A percentile compares a stretch with the other conserved stretches of the same genome.
phyloP scores from a whole-genome alignment of 2,888 invertebrate genomes.

The Gastrophysa polygoni region DNA sequence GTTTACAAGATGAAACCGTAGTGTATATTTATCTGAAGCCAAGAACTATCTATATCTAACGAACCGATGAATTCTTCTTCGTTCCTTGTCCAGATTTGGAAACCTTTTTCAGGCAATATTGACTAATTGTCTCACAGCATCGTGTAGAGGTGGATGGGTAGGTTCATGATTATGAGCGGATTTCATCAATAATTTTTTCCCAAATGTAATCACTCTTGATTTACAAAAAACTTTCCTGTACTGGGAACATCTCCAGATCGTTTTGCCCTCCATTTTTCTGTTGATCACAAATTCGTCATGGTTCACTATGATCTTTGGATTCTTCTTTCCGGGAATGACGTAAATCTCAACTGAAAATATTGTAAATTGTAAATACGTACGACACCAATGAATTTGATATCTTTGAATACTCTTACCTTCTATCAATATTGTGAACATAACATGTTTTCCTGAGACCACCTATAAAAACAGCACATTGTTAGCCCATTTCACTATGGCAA shows the following conservation, averaged over 20 bases:
- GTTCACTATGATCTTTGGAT: conserved; percentile 39
- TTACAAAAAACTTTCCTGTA: conserved; percentile 38
- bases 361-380: neutral
- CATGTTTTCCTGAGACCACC: too few species aligned
- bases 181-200: conserved; percentile 28
- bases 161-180: conserved; percentile 28
- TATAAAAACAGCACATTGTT: too few species aligned
- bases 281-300: conserved; percentile 35
- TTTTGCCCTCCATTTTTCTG: conserved; percentile 33
- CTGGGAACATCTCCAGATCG: conserved; percentile 40
- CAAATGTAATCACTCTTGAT: conserved; percentile 37
- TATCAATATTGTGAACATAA: too few species aligned
- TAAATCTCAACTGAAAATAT: conserved; percentile 27
- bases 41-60: too few species aligned
- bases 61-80: too few species aligned
- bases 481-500: too few species aligned
- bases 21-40: too few species aligned
- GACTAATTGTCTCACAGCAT: conserved; percentile 25
- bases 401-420: too few species aligned
- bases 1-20: too few species aligned
- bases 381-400: too few species aligned
- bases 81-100: too few species aligned
- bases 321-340: conserved; percentile 35
- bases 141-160: conserved; percentile 13
- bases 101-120: conserved; percentile 17